A percentile compares a stretch with the other conserved stretches of the same genome.
These are phyloP conservation scores for Coryphaenoides rupestris DNA, from an alignment of 2,113 vertebrate genomes.

Conservation along the genomic window DNA sequence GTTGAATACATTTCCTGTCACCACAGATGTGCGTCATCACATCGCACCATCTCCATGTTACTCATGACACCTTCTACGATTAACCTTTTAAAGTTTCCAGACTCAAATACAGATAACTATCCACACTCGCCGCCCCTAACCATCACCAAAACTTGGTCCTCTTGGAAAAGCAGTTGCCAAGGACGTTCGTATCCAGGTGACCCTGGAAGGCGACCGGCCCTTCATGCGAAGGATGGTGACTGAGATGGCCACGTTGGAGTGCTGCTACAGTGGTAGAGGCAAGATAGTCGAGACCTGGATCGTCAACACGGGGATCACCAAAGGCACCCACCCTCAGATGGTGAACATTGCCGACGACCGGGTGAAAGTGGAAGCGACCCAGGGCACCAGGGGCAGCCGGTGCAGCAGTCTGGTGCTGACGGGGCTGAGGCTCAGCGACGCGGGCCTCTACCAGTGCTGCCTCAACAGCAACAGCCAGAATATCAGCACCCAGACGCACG, in stretches of 20 bases:
- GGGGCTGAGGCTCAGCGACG: neutral
- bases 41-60: too few relatives aligned
- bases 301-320: rapidly evolving
- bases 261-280: slow-evolving; percentile 29
- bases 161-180: too few relatives aligned
- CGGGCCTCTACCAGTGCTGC: slow-evolving; percentile 62
- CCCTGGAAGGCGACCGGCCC: slow-evolving; percentile 36
- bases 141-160: too few relatives aligned
- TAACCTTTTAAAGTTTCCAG: too few relatives aligned
- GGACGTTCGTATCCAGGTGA: too few relatives aligned
- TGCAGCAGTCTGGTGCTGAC: slow-evolving; percentile 26
- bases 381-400: neutral
- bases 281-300: rapidly evolving
- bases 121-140: too few relatives aligned
- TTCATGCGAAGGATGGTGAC: neutral
- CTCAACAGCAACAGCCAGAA: rapidly evolving
- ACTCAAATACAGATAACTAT: too few relatives aligned
- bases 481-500: neutral
- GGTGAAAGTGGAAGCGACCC: neutral
- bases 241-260: neutral
- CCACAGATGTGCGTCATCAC: too few relatives aligned
- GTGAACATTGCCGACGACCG: neutral
- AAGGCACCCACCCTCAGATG: rapidly evolving
- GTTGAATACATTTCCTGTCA: too few relatives aligned
- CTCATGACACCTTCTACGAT: too few relatives aligned